Evolutionary conservation across 1,140 invertebrate species (phyloP), one percentile per base, ranked within the genome.

Genomic region (silkworm (Bombyx mori)): DNA sequence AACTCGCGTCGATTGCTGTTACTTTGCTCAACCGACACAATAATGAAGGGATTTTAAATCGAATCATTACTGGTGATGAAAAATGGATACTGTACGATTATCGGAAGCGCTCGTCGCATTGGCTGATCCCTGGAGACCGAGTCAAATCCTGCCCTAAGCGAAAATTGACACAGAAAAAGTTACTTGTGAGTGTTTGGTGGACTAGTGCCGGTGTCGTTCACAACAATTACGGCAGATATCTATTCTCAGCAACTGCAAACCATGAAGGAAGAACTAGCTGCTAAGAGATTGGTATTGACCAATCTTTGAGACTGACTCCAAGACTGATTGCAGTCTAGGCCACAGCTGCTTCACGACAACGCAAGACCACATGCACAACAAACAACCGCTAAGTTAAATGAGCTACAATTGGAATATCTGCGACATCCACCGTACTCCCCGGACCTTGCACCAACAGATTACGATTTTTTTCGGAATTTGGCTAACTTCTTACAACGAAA

Each of bases 371-470:
- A 1, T 18, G 12, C 12, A 18, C 12, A 18, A 18, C 9, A 18
- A 52, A 26, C 18, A 9, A 26, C 22, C 18, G 6, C 50, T 52
- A 52, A 18, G 35, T 35, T 52, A 52, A 26, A 7, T 12, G 18
- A 22, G 22, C 50, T 52, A 35, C 18, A 6, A 22, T 18, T 52
- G 22, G 26, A 9, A 35, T 6, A 4, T 22, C 3, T 35, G 10
- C 9, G 9, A 48, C 9, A 48, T 18, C 47, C 6, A 6, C 47
- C 47, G 18, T 5, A 6, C 47, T 48, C 47, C 9, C 47, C 6
- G 47, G 47, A 48, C 9, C 47, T 46, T 46, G 9, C 47, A 12
- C 47, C 47, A 48, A 52, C 50, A 52, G 18, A 52, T 52, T 22
- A 35, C 26, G 12, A 52, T 26, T 52, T 52, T 52, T 52, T 26